These are phyloP conservation scores for Sparus aurata DNA, from an alignment of 2,797 vertebrate species.

Conservation along the genomic window DNA sequence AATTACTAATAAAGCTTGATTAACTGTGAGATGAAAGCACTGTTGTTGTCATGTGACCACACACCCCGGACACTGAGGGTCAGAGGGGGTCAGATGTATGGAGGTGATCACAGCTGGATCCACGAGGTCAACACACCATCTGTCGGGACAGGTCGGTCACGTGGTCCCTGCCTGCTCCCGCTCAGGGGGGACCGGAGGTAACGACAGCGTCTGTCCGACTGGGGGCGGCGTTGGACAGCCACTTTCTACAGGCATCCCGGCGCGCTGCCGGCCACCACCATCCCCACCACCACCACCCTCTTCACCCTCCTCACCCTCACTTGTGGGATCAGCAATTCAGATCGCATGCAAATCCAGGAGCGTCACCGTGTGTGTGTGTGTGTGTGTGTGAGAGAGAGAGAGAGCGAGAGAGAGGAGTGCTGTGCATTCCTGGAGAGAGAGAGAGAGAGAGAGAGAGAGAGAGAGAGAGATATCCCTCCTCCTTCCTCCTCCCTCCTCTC, in stretches of 20 bases:
- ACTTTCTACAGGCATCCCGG: slow-evolving; percentile 53
- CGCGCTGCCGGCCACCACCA: slow-evolving; percentile 30
- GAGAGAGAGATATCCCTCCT: slow-evolving; percentile 66
- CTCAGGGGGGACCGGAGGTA: slow-evolving; percentile 36
- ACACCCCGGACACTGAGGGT: background rate
- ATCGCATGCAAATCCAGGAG: slow-evolving; percentile 88
- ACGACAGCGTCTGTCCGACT: slow-evolving; percentile 83
- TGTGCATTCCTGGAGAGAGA: slow-evolving; percentile 72
- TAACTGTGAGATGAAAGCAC: no score
- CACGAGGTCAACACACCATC: no score
- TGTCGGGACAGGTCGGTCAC: background rate
- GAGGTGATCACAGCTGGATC: no score
- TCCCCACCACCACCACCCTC: slow-evolving; percentile 8
- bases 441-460: slow-evolving; percentile 64
- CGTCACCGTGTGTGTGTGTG: slow-evolving; percentile 67
- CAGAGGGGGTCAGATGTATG: background rate
- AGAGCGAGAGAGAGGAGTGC: slow-evolving; percentile 35
- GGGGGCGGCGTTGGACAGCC: slow-evolving; percentile 87
- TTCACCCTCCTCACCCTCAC: slow-evolving; percentile 57
- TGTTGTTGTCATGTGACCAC: background rate
- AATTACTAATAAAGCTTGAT: no score
- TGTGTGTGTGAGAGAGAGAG: slow-evolving; percentile 5
- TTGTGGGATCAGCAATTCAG: slow-evolving; percentile 91
- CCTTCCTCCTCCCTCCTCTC: slow-evolving; percentile 70
- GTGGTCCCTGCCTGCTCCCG: background rate